phyloP scores from a whole-genome alignment of 2,888 invertebrate genomes.

The Criorhina ranunculi region DNA sequence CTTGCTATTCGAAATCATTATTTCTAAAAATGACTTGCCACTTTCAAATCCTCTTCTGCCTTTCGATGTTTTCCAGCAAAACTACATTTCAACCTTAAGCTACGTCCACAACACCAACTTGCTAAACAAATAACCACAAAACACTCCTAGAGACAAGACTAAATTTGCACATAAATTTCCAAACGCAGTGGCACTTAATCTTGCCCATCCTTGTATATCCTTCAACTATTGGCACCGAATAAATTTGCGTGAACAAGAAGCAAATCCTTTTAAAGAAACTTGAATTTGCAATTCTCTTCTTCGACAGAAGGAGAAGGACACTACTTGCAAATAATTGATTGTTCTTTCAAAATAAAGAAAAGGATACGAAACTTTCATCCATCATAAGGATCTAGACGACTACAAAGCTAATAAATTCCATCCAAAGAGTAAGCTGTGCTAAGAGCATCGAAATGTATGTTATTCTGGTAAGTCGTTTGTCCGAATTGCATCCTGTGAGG shows the following conservation, averaged over 20 bases:
- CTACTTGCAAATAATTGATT: not conserved
- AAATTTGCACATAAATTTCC: not conserved
- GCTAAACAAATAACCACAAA: not conserved
- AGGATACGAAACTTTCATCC: not conserved
- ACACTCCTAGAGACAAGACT: not conserved
- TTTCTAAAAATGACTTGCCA: no score
- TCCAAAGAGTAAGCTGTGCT: no score
- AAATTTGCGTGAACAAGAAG: slow-evolving; percentile 46
- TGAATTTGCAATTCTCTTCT: not conserved
- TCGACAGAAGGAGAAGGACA: no score
- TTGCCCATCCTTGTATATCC: not conserved
- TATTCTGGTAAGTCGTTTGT: no score
- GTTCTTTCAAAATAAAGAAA: not conserved
- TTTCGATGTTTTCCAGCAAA: not conserved
- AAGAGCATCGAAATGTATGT: no score
- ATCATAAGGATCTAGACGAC: slow-evolving; percentile 10
- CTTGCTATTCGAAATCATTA: no score
- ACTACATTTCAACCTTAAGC: no score
- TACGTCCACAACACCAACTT: no score
- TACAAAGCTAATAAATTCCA: not conserved
- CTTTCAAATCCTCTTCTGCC: not conserved
- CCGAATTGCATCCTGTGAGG: no score
- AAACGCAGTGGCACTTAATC: not conserved
- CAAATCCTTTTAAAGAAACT: slow-evolving; percentile 22
- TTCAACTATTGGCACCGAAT: not conserved